Evolutionary conservation across 2,797 vertebrate species (phyloP), one percentile per base, ranked within the genome.

Genomic region (Todus mexicanus): DNA sequence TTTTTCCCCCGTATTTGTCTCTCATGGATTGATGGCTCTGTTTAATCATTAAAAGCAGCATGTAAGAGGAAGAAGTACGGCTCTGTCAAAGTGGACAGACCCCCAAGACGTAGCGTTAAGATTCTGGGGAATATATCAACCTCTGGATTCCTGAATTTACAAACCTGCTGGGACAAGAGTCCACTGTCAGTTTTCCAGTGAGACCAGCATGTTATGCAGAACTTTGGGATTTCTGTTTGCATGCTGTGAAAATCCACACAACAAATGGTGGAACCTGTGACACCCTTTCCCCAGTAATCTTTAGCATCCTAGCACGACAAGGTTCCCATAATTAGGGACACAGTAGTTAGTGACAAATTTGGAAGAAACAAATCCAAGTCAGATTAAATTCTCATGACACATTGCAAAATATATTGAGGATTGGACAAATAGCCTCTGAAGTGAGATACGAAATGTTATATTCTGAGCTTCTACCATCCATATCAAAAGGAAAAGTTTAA

Each of bases 11-110:
- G 11, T 79, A 51, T 51, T 82, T 69, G 37, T 81, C 42, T 84
- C n/a, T 91, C 47, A 26, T 48, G 37, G 40, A 81, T 26, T 64
- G 75, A 93, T 86, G 54, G 51, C 33, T 92, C 59, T 65, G 25
- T 84, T 92, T 90, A 84, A 81, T 91, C 53, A 66, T 59, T 35
- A 89, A 79, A 92, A 90, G 26, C 75, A 94, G 65, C 31, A 40
- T 7, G 15, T 45, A 50, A 65, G 38, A 75, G 51, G 38, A 74
- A 68, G 48, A 85, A 40, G 25, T 33, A 51, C 13, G 23, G 42
- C 13, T 77, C 59, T 81, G 27, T 72, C 3, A 4, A 86, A 35
- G 40, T 42, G 73, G 56, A 66, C 43, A 84, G 73, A 59, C 4
- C 40, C 18, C 29, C 0, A 0, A 23, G 16, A 82, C n/a, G 37